phyloP scores from a whole-genome alignment of 23 tunicate species.

The Trididemnum miniatum region DNA sequence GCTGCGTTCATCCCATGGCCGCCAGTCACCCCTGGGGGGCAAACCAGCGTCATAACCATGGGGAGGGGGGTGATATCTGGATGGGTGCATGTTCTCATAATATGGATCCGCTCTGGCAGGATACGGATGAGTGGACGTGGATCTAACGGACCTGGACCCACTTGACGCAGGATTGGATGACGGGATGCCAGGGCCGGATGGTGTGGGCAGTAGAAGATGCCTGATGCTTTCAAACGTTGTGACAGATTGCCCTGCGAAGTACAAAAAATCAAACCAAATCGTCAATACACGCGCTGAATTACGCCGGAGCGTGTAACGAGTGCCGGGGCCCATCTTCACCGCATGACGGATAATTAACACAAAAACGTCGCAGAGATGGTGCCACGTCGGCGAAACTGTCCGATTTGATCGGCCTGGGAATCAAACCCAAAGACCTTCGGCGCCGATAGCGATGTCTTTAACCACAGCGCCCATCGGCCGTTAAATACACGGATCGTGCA shows the following conservation, averaged over 20 bases:
- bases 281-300: too few species aligned
- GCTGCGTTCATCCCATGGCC: constrained; percentile 54
- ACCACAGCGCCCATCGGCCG: too few species aligned
- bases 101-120: constrained; percentile 22
- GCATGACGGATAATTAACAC: too few species aligned
- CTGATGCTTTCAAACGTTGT: constrained; percentile 69
- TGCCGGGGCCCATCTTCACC: too few species aligned
- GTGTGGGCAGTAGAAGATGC: constrained; percentile 53
- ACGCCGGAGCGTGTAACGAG: too few species aligned
- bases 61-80: constrained; percentile 44
- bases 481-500: too few species aligned
- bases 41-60: constrained; percentile 41
- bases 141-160: constrained; percentile 26
- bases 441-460: too few species aligned
- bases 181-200: constrained; percentile 42
- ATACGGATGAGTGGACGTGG: constrained; percentile 53
- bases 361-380: too few species aligned
- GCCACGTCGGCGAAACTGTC: too few species aligned
- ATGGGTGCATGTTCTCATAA: constrained; percentile 24
- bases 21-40: constrained; percentile 59
- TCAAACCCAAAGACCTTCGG: too few species aligned
- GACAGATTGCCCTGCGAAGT: constrained; percentile 44
- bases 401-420: too few species aligned
- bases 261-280: too few species aligned
- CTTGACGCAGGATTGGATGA: constrained; percentile 13